phyloP scores from a whole-genome alignment of 1,140 invertebrate species.

The Neodiprion pinetum region DNA sequence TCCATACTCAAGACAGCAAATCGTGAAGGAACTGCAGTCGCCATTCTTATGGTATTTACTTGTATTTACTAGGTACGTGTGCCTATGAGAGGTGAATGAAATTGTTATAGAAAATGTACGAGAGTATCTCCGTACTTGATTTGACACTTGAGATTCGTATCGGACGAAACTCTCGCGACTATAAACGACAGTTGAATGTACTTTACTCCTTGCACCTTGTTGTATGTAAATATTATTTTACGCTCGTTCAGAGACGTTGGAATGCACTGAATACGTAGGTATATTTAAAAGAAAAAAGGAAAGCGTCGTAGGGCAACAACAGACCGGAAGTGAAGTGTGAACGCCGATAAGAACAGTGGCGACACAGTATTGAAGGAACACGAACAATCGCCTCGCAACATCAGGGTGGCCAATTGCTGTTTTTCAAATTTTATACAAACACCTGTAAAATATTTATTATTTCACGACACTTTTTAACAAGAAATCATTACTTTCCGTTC shows the following conservation, averaged over 20 bases:
- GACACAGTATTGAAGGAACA: background rate
- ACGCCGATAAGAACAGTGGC: slow-evolving; percentile 1
- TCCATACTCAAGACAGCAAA: slow-evolving; percentile 64
- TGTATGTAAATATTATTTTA: background rate
- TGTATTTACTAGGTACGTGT: too few relatives aligned
- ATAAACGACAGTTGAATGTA: too few relatives aligned
- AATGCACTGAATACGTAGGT: background rate
- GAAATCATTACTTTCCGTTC: too few relatives aligned
- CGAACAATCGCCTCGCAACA: background rate
- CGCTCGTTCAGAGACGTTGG: background rate
- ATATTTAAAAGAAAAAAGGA: slow-evolving; percentile 4
- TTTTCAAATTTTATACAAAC: background rate
- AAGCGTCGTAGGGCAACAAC: background rate
- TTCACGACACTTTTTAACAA: too few relatives aligned
- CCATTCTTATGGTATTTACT: slow-evolving; percentile 43
- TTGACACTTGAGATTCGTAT: too few relatives aligned
- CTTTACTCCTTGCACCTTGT: too few relatives aligned
- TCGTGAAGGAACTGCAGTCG: slow-evolving; percentile 60
- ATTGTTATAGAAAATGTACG: too few relatives aligned
- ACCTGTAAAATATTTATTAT: too few relatives aligned
- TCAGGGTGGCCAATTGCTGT: background rate
- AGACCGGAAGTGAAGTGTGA: slow-evolving; percentile 5
- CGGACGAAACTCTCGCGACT: too few relatives aligned
- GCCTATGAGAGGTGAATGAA: too few relatives aligned
- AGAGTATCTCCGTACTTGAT: too few relatives aligned